Percentiles rank a stretch among this genome's conserved stretches.
phyloP scores from a whole-genome alignment of 2,113 vertebrate species.

The Martes martes region DNA sequence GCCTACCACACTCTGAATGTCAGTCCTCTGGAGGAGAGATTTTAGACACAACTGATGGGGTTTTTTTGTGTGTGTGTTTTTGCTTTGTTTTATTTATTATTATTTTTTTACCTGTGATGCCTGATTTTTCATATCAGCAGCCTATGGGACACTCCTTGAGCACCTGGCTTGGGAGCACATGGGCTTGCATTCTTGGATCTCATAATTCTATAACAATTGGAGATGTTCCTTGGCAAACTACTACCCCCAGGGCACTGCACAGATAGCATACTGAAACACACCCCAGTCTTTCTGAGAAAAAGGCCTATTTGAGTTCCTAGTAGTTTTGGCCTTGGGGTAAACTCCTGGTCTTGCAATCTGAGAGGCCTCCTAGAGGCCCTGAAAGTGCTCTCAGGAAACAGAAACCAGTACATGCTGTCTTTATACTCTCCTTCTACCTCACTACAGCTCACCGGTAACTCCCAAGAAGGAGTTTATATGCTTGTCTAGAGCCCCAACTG shows the following conservation, averaged over 20 bases:
- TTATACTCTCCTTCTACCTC: background rate
- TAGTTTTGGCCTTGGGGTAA: background rate
- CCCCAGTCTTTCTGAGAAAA: background rate
- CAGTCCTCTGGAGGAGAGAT: background rate
- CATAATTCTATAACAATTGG: background rate
- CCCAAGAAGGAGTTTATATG: background rate
- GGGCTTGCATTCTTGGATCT: background rate
- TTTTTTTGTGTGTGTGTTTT: background rate
- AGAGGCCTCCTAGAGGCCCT: background rate
- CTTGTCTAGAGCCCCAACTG: background rate
- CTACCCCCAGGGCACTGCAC: background rate
- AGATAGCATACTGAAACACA: background rate
- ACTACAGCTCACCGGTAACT: background rate
- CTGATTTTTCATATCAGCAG: background rate
- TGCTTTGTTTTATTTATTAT: background rate
- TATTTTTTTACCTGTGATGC: background rate
- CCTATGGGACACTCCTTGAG: background rate
- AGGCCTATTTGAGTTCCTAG: background rate
- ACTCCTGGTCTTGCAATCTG: background rate
- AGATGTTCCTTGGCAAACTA: background rate
- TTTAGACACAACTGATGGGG: background rate
- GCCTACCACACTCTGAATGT: background rate
- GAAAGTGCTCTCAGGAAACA: background rate
- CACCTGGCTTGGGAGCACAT: background rate
- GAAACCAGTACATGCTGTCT: background rate